Percentiles rank a stretch among this genome's conserved stretches.
phyloP scores from a whole-genome alignment of 2,888 invertebrate genomes.

The Pardosa pseudoannulata region DNA sequence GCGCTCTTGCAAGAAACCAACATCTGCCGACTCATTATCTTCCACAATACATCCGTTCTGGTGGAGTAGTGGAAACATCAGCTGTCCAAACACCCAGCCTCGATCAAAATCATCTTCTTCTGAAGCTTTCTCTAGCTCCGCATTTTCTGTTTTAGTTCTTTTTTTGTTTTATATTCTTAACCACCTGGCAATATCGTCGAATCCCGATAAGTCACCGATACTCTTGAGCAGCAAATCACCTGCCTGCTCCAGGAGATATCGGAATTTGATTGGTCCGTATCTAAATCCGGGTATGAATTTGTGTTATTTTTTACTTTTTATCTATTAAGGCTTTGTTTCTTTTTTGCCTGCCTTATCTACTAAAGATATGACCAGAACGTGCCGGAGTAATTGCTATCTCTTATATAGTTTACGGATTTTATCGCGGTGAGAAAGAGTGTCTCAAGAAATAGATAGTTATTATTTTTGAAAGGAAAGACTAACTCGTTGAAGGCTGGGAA shows the following conservation, averaged over 20 bases:
- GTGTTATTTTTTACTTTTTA: too few relatives aligned
- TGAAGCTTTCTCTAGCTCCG: neutral
- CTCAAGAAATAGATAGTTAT: neutral
- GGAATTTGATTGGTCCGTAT: neutral
- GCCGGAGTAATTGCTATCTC: neutral
- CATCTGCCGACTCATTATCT: constrained; percentile 69
- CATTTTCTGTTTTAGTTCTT: neutral
- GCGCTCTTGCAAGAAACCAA: constrained; percentile 28
- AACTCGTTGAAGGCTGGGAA: neutral
- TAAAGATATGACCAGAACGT: constrained; percentile 4
- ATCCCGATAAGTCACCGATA: constrained; percentile 68
- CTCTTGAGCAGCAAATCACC: constrained; percentile 43
- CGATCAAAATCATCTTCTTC: constrained; percentile 5
- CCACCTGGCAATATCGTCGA: constrained; percentile 38
- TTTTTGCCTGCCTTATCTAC: neutral
- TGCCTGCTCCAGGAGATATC: constrained; percentile 1
- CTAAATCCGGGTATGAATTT: constrained; percentile 12
- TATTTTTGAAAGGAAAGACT: neutral
- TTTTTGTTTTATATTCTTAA: neutral
- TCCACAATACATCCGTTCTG: constrained; percentile 52
- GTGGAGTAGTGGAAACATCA: constrained; percentile 25
- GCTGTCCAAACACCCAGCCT: constrained; percentile 60
- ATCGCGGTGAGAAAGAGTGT: neutral
- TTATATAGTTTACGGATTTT: constrained; percentile 7
- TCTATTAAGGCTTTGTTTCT: neutral